A percentile compares a stretch with the other conserved stretches of the same genome.
Evolutionary conservation across 1,140 invertebrate species (phyloP).

Genomic region (Drosophila kanapiae): DNA sequence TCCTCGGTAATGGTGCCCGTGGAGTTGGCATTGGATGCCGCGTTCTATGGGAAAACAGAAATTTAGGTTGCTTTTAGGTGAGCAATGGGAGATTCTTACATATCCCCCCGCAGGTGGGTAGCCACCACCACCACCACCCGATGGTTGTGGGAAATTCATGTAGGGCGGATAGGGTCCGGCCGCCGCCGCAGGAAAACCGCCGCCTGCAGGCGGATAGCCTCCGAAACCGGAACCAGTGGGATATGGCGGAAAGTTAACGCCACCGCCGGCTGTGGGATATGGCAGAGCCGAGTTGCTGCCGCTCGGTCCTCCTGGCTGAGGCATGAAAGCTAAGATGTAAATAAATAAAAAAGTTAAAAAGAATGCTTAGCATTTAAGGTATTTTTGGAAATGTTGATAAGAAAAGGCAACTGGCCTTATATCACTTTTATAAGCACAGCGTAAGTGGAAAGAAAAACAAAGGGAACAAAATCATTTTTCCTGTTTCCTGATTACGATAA

Average conservation of each 20-base stretch:
- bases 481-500: not conserved
- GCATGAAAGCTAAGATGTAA: slow-evolving; percentile 61
- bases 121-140: slow-evolving; percentile 66
- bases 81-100: slow-evolving; percentile 43
- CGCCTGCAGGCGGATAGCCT: slow-evolving; percentile 60
- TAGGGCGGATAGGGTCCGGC: slow-evolving; percentile 84
- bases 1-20: slow-evolving; percentile 96
- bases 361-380: not conserved
- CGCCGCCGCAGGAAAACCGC: slow-evolving; percentile 34
- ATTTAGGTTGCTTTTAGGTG: not conserved
- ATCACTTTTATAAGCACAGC: not conserved
- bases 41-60: slow-evolving; percentile 44
- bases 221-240: slow-evolving; percentile 68
- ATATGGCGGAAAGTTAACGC: slow-evolving; percentile 74
- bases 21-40: slow-evolving; percentile 57
- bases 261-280: slow-evolving; percentile 63
- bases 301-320: slow-evolving; percentile 55
- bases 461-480: not conserved
- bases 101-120: slow-evolving; percentile 84
- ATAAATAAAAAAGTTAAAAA: not conserved
- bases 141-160: slow-evolving; percentile 85
- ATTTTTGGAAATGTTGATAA: not conserved
- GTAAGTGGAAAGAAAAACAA: not conserved
- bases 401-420: not conserved
- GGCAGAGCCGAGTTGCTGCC: slow-evolving; percentile 61